Percentiles rank a stretch among this genome's conserved stretches.
Evolutionary conservation across 2,797 vertebrate genomes (phyloP).

Genomic region (Peromyscus nudipes): DNA sequence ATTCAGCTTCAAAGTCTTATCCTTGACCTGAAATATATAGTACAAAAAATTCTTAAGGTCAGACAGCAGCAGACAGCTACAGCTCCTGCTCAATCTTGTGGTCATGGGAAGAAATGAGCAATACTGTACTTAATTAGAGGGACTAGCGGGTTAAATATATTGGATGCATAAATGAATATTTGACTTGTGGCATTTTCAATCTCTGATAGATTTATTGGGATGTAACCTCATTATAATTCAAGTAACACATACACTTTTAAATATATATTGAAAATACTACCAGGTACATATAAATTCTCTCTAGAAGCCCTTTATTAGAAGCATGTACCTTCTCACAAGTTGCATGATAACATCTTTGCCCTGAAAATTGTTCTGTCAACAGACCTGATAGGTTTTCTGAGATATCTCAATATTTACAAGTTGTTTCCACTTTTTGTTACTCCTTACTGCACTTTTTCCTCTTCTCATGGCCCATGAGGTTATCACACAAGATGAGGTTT

Average conservation of each 20-base stretch:
- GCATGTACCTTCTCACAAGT: neutral
- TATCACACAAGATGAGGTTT: neutral
- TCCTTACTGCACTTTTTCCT: neutral
- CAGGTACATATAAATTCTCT: neutral
- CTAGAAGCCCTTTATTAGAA: neutral
- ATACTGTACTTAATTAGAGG: neutral
- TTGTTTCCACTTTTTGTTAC: neutral
- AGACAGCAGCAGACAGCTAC: neutral
- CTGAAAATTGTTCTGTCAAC: constrained; percentile 7
- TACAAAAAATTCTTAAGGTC: neutral
- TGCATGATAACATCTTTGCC: neutral
- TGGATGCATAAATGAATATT: neutral
- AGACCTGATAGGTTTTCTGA: neutral
- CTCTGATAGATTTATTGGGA: neutral
- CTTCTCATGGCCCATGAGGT: neutral
- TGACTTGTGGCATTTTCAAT: neutral
- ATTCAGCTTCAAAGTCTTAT: neutral
- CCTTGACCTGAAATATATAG: neutral
- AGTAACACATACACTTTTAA: neutral
- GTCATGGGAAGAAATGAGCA: neutral
- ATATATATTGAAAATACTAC: neutral
- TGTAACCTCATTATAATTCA: neutral
- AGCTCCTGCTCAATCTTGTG: neutral
- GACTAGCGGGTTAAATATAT: neutral
- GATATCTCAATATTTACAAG: neutral